Evolutionary conservation across 1,140 invertebrate genomes (phyloP).

Genomic region (Bicyclus anynana): DNA sequence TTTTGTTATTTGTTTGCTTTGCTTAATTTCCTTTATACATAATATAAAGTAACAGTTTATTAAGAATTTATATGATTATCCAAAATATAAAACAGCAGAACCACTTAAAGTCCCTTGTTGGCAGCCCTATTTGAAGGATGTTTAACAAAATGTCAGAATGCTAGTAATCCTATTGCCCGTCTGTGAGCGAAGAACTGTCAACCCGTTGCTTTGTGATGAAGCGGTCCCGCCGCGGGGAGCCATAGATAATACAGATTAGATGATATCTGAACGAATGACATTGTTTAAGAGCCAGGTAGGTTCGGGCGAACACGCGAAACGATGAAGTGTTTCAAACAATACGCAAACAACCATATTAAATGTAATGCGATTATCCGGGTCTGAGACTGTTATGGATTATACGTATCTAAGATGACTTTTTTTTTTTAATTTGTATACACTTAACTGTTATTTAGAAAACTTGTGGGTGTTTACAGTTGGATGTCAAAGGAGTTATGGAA

Average conservation of each 20-base stretch:
- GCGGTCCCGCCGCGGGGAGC: slow-evolving; percentile 59
- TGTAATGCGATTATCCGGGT: slow-evolving; percentile 59
- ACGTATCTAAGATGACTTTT: slow-evolving; percentile 18
- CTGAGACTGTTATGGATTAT: slow-evolving; percentile 15
- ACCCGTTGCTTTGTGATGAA: slow-evolving; percentile 72
- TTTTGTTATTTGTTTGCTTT: too few relatives aligned
- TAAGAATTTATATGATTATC: too few relatives aligned
- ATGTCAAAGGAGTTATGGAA: too few relatives aligned
- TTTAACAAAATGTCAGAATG: slow-evolving; percentile 43
- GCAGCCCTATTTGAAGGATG: slow-evolving; percentile 11
- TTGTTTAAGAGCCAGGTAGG: slow-evolving; percentile 67
- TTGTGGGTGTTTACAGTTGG: too few relatives aligned
- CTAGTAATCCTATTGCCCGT: slow-evolving; percentile 65
- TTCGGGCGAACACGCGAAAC: slow-evolving; percentile 29
- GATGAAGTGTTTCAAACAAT: slow-evolving; percentile 61
- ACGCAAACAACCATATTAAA: slow-evolving; percentile 66
- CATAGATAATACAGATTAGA: slow-evolving; percentile 72
- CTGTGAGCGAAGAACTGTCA: slow-evolving; percentile 67
- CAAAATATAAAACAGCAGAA: background rate
- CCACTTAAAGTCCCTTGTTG: background rate
- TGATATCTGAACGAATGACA: slow-evolving; percentile 65
- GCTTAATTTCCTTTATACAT: too few relatives aligned
- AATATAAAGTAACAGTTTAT: too few relatives aligned
- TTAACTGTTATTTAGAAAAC: too few relatives aligned
- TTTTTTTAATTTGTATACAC: too few relatives aligned